Conservation (phyloP, 2,888 invertebrate genomes). For the Cyrtodaria siliqua region DNA sequence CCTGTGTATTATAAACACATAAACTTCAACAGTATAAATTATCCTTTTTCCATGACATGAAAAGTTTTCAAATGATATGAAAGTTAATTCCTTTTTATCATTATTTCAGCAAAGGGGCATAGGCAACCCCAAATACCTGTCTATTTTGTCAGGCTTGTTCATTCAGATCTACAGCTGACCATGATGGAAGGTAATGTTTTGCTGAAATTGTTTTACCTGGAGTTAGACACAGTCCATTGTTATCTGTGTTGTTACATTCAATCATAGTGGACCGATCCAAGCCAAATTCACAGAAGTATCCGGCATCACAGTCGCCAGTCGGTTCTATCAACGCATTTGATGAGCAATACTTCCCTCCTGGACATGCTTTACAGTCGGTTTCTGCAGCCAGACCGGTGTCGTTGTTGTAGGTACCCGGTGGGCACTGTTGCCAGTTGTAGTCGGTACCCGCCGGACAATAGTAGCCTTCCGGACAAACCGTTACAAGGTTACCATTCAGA, state of each 20-base stretch:
- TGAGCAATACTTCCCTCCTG: constrained; percentile 83
- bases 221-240: constrained; percentile 45
- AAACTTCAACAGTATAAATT: no score
- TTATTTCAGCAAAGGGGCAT: no score
- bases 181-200: no score
- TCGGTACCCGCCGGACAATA: constrained; percentile 83
- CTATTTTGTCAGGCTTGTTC: no score
- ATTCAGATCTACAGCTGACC: no score
- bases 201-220: constrained; percentile 47
- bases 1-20: no score
- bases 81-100: no score
- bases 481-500: constrained; percentile 74
- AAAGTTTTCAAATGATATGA: no score
- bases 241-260: constrained; percentile 53
- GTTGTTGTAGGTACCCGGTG: constrained; percentile 83
- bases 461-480: constrained; percentile 80
- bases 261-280: constrained; percentile 77
- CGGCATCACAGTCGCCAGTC: constrained; percentile 77
- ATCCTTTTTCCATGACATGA: no score
- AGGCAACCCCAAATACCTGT: no score
- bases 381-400: constrained; percentile 75
- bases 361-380: constrained; percentile 80
- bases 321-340: constrained; percentile 63
- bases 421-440: constrained; percentile 80
- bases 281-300: constrained; percentile 83